A percentile compares a stretch with the other conserved stretches of the same genome.
phyloP scores from a whole-genome alignment of 2,113 vertebrate species.

The Pseudonaja textilis region DNA sequence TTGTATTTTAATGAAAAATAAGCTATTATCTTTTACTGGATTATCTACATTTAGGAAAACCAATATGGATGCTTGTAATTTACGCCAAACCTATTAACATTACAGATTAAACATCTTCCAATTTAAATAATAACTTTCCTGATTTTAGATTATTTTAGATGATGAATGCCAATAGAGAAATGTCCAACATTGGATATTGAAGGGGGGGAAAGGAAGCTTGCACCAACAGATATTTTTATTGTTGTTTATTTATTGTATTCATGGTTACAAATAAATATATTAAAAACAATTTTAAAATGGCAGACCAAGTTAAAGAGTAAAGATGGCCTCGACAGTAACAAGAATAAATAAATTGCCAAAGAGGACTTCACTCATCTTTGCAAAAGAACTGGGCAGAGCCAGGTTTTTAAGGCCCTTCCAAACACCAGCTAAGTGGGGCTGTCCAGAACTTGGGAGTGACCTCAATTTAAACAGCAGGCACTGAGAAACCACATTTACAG shows the following conservation, averaged over 20 bases:
- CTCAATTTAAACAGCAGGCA: neutral
- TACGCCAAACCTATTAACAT: neutral
- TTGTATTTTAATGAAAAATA: neutral
- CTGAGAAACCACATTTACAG: neutral
- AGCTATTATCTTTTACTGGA: neutral
- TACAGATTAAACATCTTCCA: neutral
- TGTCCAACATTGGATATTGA: neutral
- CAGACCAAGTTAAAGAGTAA: neutral
- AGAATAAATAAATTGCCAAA: neutral
- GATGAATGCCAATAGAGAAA: neutral
- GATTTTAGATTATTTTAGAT: neutral
- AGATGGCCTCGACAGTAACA: neutral
- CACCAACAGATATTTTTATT: neutral
- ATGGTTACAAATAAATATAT: neutral
- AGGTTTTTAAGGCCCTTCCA: neutral
- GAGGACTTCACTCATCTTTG: neutral
- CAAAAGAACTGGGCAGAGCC: neutral
- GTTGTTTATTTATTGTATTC: neutral
- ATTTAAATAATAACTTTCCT: neutral
- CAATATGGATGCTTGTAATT: neutral
- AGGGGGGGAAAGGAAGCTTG: neutral
- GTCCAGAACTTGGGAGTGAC: neutral
- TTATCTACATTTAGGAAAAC: neutral
- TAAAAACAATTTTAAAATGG: neutral
- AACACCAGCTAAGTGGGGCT: neutral